Evolutionary conservation across 1,140 invertebrate species (phyloP).

Genomic region (Diorhabda carinulata): DNA sequence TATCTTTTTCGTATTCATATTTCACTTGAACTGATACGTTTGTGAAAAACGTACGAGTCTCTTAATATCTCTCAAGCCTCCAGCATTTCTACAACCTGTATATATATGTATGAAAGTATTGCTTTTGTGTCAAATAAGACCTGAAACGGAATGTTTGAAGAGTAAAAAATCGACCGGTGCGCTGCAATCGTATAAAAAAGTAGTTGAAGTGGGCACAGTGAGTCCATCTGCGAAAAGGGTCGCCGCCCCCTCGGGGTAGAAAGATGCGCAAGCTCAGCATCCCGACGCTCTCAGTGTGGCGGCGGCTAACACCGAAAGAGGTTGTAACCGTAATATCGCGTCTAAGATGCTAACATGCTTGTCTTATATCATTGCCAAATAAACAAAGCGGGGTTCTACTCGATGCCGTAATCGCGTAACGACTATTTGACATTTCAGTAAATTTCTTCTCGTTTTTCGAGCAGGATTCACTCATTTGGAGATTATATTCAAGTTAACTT

Average conservation of each 20-base stretch:
- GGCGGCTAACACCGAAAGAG: conserved; percentile 15
- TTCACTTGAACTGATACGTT: too few species aligned
- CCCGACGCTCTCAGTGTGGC: conserved; percentile 23
- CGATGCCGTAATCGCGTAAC: neutral
- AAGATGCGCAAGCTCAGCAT: conserved; percentile 18
- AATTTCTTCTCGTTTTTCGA: neutral
- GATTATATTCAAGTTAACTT: neutral
- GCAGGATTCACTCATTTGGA: neutral
- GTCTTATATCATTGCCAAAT: conserved; percentile 9
- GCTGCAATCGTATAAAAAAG: conserved; percentile 18
- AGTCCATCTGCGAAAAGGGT: conserved; percentile 19
- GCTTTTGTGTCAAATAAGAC: conserved; percentile 4
- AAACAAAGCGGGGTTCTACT: conserved; percentile 7
- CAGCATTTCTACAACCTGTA: neutral
- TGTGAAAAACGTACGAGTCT: too few species aligned
- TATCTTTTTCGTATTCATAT: too few species aligned
- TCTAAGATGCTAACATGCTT: conserved; percentile 17
- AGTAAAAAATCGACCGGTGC: conserved; percentile 13
- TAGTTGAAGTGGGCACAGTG: conserved; percentile 15
- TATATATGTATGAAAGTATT: neutral
- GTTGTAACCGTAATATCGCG: conserved; percentile 13
- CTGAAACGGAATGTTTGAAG: conserved; percentile 7
- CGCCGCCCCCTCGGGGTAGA: conserved; percentile 12
- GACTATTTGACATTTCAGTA: too few species aligned
- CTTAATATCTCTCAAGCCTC: neutral